Evolutionary conservation across 2,888 invertebrate genomes (phyloP).

Genomic region (Aproaerema taeniolella): DNA sequence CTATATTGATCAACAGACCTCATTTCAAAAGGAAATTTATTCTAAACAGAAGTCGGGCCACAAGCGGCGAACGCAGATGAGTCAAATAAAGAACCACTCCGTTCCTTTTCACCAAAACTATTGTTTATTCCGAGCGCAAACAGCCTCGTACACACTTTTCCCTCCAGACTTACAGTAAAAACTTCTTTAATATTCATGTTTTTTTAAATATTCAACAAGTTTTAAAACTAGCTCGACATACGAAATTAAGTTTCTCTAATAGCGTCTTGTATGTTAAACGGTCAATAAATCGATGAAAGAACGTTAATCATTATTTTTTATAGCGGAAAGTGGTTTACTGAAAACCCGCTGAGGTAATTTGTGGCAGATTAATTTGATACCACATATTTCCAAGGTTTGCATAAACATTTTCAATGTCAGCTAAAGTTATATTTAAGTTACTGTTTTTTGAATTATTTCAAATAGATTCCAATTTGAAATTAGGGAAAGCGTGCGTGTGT

Average conservation of each 20-base stretch:
- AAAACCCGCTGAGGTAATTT: too few relatives aligned
- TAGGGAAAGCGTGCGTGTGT: too few relatives aligned
- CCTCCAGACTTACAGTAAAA: conserved; percentile 21
- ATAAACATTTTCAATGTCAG: too few relatives aligned
- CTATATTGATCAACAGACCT: conserved; percentile 27
- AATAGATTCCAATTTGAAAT: too few relatives aligned
- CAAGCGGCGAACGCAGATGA: conserved; percentile 50
- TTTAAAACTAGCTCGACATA: conserved; percentile 3
- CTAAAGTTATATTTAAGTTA: too few relatives aligned
- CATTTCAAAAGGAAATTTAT: conserved; percentile 59
- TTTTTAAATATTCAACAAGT: background rate
- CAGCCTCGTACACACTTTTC: conserved; percentile 48
- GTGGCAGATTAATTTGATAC: too few relatives aligned
- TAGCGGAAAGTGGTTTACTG: conserved; percentile 1
- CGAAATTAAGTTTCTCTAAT: conserved; percentile 13
- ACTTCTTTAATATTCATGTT: conserved; percentile 45
- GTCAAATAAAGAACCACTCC: conserved; percentile 57
- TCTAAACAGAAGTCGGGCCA: conserved; percentile 54
- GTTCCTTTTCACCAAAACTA: conserved; percentile 37
- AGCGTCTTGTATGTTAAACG: conserved; percentile 13
- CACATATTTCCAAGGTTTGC: too few relatives aligned
- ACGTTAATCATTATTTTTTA: conserved; percentile 16
- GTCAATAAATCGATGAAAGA: conserved; percentile 17
- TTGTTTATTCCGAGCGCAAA: conserved; percentile 63
- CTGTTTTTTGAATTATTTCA: too few relatives aligned